A percentile compares a stretch with the other conserved stretches of the same genome.
Conservation (phyloP, 2,113 vertebrate species). For the Silurus asotus region DNA sequence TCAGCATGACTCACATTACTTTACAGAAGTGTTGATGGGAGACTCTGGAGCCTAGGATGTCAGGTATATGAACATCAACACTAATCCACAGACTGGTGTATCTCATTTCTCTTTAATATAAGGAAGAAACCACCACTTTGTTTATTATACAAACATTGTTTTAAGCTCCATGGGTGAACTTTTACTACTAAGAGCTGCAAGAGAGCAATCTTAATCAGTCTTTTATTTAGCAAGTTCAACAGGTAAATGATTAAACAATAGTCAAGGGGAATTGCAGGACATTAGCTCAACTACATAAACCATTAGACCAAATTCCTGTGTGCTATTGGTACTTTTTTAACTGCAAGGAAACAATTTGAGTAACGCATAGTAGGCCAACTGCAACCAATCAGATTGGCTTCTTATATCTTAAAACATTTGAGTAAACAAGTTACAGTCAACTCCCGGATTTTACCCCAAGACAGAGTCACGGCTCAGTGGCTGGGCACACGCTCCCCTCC, state of each 20-base stretch:
- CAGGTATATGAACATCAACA: constrained; percentile 23
- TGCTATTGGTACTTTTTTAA: not conserved
- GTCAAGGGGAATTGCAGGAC: not conserved
- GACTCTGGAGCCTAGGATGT: constrained; percentile 17
- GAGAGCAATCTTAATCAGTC: not conserved
- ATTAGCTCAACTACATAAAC: not conserved
- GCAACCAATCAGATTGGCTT: not conserved
- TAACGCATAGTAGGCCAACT: not conserved
- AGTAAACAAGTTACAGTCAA: constrained; percentile 30
- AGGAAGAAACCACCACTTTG: not conserved
- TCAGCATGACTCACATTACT: constrained; percentile 33
- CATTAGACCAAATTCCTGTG: not conserved
- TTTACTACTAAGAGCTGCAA: not conserved
- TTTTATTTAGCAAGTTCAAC: not conserved
- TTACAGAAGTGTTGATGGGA: constrained; percentile 27
- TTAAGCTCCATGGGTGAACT: not conserved
- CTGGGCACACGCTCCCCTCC: constrained; percentile 21
- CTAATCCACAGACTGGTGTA: constrained; percentile 28
- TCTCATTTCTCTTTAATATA: constrained; percentile 14
- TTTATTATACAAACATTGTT: not conserved
- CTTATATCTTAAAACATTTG: constrained; percentile 24
- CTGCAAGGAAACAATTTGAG: not conserved
- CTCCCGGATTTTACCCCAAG: constrained; percentile 5
- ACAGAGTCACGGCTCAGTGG: constrained; percentile 28
- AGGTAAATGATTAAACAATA: not conserved